Percentiles rank a stretch among this genome's conserved stretches.
Evolutionary conservation across 2,888 invertebrate species (phyloP).

Genomic region (Drosophila testacea): DNA sequence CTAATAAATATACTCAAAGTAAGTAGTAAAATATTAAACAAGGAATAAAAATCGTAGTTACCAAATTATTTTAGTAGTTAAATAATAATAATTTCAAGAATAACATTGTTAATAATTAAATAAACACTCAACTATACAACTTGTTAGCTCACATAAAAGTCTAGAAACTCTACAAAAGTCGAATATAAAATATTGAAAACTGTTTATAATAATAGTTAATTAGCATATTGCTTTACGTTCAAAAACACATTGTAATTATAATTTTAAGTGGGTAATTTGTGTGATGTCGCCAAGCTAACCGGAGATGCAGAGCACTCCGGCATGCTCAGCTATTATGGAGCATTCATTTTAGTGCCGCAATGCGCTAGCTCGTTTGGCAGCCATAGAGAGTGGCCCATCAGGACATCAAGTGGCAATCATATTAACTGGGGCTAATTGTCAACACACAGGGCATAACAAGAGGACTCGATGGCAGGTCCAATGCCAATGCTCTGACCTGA

Average conservation of each 20-base stretch:
- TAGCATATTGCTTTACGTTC: background rate
- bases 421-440: conserved; percentile 76
- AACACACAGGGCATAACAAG: conserved; percentile 59
- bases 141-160: background rate
- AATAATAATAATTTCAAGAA: background rate
- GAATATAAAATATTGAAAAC: background rate
- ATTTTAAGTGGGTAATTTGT: background rate
- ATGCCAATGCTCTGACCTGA: conserved; percentile 12
- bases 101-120: background rate
- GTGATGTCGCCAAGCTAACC: background rate
- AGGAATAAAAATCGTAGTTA: too few species aligned
- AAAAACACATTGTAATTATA: background rate
- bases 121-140: background rate
- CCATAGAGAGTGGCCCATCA: conserved; percentile 47
- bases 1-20: too few species aligned
- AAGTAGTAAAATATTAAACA: too few species aligned
- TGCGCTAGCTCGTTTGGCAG: conserved; percentile 62
- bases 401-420: conserved; percentile 78
- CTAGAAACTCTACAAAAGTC: background rate
- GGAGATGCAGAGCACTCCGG: conserved; percentile 1
- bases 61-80: too few species aligned
- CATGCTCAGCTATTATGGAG: conserved; percentile 21
- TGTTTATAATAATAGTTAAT: background rate
- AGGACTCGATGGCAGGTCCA: conserved; percentile 34
- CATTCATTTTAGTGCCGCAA: conserved; percentile 59